These are phyloP conservation scores for Columba janthina DNA, from an alignment of 2,113 vertebrate genomes.

Conservation along the genomic window DNA sequence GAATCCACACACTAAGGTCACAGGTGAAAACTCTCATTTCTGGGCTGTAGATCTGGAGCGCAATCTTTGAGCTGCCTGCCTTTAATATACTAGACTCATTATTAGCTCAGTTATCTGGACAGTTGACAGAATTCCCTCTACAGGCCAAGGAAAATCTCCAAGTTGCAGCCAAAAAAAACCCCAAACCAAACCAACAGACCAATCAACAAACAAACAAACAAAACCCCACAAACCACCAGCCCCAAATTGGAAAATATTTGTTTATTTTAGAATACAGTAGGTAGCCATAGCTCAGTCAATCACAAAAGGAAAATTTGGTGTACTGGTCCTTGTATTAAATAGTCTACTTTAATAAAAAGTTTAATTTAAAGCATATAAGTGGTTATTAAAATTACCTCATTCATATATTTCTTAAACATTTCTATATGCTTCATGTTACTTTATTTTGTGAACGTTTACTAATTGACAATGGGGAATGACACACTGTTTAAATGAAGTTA, in stretches of 20 bases:
- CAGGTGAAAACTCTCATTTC: background rate
- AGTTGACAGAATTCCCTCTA: background rate
- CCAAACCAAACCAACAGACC: background rate
- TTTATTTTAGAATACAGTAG: background rate
- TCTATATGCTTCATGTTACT: background rate
- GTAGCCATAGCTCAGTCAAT: background rate
- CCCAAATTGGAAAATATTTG: background rate
- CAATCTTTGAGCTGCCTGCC: background rate
- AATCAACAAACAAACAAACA: background rate
- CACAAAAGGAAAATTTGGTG: background rate
- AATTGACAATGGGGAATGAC: background rate
- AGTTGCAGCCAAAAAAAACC: background rate
- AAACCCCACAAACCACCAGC: background rate
- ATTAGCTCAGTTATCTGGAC: background rate
- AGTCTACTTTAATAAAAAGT: background rate
- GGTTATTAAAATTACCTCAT: background rate
- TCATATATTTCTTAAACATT: background rate
- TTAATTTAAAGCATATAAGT: background rate
- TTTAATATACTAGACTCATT: background rate
- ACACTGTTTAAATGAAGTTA: background rate
- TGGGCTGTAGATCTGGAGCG: background rate
- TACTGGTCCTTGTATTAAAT: background rate
- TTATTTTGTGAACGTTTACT: background rate
- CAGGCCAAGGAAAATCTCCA: background rate
- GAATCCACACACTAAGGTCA: background rate